A percentile compares a stretch with the other conserved stretches of the same genome.
Evolutionary conservation across 1,140 invertebrate species (phyloP).

Genomic region (Drosophila prosaltans): DNA sequence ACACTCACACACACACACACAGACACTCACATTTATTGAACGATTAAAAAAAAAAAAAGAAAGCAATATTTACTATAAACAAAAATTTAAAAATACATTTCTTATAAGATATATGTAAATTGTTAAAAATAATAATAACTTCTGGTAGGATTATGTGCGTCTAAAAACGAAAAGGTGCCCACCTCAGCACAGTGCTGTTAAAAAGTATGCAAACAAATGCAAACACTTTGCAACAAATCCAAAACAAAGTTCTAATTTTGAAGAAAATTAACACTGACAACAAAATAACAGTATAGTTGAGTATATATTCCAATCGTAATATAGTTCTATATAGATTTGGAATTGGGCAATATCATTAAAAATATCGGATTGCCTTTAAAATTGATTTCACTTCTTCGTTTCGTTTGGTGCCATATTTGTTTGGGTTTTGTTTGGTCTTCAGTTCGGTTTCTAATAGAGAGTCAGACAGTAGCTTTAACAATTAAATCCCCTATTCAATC

Average conservation of each 20-base stretch:
- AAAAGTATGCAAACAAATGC: conserved; percentile 47
- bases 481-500: conserved; percentile 39
- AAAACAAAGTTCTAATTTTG: conserved; percentile 9
- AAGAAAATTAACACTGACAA: neutral
- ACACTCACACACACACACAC: conserved; percentile 27
- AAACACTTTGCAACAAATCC: neutral
- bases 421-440: no score
- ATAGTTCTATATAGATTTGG: no score
- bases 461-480: conserved; percentile 42
- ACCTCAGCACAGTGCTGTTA: conserved; percentile 42
- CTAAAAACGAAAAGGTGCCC: conserved; percentile 26
- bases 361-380: no score
- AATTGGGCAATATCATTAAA: no score
- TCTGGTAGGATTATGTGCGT: conserved; percentile 8
- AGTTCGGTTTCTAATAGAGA: conserved; percentile 14
- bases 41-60: conserved; percentile 23
- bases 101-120: conserved; percentile 52
- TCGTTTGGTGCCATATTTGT: no score
- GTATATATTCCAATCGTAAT: neutral
- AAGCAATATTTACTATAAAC: conserved; percentile 44
- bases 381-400: no score
- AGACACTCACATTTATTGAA: conserved; percentile 29
- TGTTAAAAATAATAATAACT: conserved; percentile 68
- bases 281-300: neutral
- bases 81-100: conserved; percentile 67